phyloP scores from a whole-genome alignment of 1,140 invertebrate genomes.

The Drosophila mayri region DNA sequence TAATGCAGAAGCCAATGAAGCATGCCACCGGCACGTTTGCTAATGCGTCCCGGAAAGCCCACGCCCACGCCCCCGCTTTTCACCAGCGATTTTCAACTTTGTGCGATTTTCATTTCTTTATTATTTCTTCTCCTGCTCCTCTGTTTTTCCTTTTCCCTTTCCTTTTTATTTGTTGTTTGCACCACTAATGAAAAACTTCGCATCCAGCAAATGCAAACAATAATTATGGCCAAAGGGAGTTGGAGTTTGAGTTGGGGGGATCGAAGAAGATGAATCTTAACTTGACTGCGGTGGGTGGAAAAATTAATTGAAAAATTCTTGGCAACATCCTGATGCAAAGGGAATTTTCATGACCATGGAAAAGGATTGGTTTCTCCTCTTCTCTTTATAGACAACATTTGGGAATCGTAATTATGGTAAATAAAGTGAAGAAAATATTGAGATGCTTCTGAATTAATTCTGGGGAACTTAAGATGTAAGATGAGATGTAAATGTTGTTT shows the following conservation, averaged over 20 bases:
- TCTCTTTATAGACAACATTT: conserved; percentile 13
- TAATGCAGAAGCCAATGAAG: conserved; percentile 83
- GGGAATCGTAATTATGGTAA: conserved; percentile 24
- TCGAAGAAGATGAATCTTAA: conserved; percentile 43
- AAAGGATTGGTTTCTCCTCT: not conserved
- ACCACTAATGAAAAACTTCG: conserved; percentile 58
- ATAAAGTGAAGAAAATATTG: conserved; percentile 12
- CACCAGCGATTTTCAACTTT: conserved; percentile 71
- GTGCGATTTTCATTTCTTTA: conserved; percentile 63
- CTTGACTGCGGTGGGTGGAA: conserved; percentile 6
- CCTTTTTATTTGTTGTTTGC: conserved; percentile 30
- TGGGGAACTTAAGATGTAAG: not conserved
- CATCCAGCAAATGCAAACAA: conserved; percentile 54
- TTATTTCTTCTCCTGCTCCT: conserved; percentile 31
- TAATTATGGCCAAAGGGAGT: conserved; percentile 33
- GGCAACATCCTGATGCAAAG: conserved; percentile 7
- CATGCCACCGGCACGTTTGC: conserved; percentile 68
- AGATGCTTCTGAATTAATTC: not conserved
- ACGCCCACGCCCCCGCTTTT: conserved; percentile 1
- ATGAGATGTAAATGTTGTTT: not conserved
- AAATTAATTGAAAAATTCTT: conserved; percentile 53
- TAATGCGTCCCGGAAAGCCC: conserved; percentile 39
- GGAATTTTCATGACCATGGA: conserved; percentile 12
- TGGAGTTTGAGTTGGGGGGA: not conserved
- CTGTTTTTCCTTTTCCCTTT: conserved; percentile 4